Base-by-base conservation (phyloP, 2,888 invertebrate species). In the Caenorhabditis sp. region DNA sequence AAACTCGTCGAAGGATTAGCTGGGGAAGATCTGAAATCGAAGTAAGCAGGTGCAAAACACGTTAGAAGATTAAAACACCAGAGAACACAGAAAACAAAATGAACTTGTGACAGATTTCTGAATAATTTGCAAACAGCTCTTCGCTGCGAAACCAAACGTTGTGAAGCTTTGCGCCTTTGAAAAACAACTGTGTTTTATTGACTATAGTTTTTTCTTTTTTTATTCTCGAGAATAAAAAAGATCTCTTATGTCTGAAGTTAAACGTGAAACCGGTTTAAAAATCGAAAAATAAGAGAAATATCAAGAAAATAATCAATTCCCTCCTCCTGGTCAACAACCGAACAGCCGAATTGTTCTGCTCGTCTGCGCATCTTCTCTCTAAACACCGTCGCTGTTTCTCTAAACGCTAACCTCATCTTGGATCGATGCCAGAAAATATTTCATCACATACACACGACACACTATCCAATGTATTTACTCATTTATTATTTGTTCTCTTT, bases 351-450 rank as follows among this genome's bases (percentile, higher is more conserved):
- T n/a, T 63, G 59, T 12, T 50, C 52, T 3, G 2, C 20, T 21
- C 20, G 61, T 66, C 67, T 60, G 50, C 63, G 36, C 59, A 26
- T 61, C 26, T 20, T 23, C 63, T 36, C 60, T 71, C 67, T 71
- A 43, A 31, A 31, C 3, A 8, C 23, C 3, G 5, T 3, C 21
- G 8, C 20, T 20, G 21, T 14, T 43, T 43, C 43, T 25, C 56
- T 56, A 56, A 26, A 12, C 25, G 25, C 17, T 56, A 25, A 31
- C 36, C 31, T n/a, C 17, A 20, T 36, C 8, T 72, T 72, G 72
- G 72, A 72, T 72, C 72, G 67, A 72, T 72, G 72, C 72, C 72
- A 72, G 63, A 67, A 56, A 50, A 56, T 67, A 67, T 72, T 72
- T 72, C 72, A 72, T 72, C 72, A 72, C 56, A 17, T 25, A 52